Percentiles rank a stretch among this genome's conserved stretches.
These are phyloP conservation scores for Lophius piscatorius DNA, from an alignment of 2,113 vertebrate genomes.

Conservation along the genomic window DNA sequence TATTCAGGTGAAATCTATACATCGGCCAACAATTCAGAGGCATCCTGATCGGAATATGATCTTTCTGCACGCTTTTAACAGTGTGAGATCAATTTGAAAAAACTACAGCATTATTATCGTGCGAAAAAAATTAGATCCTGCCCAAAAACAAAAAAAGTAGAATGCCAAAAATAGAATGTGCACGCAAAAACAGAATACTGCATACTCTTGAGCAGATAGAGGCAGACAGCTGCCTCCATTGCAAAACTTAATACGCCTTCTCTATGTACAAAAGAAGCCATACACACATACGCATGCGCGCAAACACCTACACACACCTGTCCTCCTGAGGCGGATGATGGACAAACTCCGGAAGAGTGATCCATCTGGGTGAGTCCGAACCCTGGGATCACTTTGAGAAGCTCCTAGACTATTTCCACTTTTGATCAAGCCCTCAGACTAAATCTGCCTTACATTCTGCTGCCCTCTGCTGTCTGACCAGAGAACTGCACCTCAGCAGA, in stretches of 20 bases:
- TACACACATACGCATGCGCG: constrained; percentile 5
- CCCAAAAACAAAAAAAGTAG: constrained; percentile 1
- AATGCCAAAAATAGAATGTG: constrained; percentile 13
- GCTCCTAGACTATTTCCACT: constrained; percentile 27
- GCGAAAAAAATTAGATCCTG: constrained; percentile 3
- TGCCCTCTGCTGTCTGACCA: constrained; percentile 60
- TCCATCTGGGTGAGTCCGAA: constrained; percentile 57
- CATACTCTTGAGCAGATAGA: constrained; percentile 21
- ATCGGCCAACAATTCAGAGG: too few species aligned
- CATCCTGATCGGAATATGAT: too few species aligned
- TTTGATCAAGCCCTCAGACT: constrained; percentile 6
- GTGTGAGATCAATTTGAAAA: too few species aligned
- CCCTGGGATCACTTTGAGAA: constrained; percentile 42
- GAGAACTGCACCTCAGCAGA: constrained; percentile 28
- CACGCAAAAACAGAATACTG: constrained; percentile 53
- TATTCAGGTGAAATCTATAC: constrained; percentile 13
- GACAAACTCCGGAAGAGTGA: constrained; percentile 56
- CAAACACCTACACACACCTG: constrained; percentile 13
- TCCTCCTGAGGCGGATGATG: constrained; percentile 54
- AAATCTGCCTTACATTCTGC: constrained; percentile 28
- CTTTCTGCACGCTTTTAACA: too few species aligned
- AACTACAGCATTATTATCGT: not conserved
- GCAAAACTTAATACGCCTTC: constrained; percentile 26
- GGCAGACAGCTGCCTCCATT: constrained; percentile 28
- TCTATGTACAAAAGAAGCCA: not conserved